Conservation (phyloP, 2,113 vertebrate genomes). For the Lophotis ruficrista region DNA sequence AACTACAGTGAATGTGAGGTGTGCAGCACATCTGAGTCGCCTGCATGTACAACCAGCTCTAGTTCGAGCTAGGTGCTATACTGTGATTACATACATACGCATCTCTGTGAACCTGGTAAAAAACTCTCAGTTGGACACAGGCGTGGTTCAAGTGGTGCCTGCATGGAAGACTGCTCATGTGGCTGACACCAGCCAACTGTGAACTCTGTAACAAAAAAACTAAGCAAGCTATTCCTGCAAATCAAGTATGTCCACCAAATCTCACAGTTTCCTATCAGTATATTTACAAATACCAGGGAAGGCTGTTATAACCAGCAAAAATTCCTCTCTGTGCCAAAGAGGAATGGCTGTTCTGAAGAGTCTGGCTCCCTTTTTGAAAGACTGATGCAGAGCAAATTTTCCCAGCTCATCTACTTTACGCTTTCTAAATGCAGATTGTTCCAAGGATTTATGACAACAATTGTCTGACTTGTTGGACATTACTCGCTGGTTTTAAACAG, state of each 20-base stretch:
- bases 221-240: background rate
- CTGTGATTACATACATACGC: background rate
- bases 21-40: background rate
- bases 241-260: background rate
- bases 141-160: background rate
- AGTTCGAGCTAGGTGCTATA: background rate
- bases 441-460: constrained; percentile 6
- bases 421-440: background rate
- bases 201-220: background rate
- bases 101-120: background rate
- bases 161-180: background rate
- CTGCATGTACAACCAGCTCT: background rate
- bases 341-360: background rate
- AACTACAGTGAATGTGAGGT: background rate
- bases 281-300: background rate
- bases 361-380: background rate
- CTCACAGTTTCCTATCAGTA: background rate
- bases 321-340: background rate
- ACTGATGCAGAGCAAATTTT: background rate
- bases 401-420: background rate
- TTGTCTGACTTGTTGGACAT: background rate
- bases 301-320: background rate
- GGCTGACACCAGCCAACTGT: background rate
- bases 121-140: background rate
- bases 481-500: constrained; percentile 27